A percentile compares a stretch with the other conserved stretches of the same genome.
These are phyloP conservation scores for Aramus guarauna DNA, from an alignment of 2,113 vertebrate species.

Conservation along the genomic window DNA sequence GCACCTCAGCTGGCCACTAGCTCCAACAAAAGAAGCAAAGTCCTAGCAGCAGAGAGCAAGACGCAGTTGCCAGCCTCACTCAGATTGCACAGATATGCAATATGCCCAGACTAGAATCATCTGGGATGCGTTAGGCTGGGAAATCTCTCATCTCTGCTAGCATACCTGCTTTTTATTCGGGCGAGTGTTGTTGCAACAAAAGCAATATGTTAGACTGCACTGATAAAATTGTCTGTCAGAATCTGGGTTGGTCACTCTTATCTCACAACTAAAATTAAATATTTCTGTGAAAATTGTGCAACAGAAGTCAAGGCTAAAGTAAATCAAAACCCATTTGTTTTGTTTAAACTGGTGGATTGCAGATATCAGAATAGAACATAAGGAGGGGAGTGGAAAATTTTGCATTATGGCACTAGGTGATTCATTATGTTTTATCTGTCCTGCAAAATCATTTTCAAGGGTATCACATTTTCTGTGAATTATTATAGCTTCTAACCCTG, in stretches of 20 bases:
- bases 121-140: neutral
- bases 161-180: constrained; percentile 13
- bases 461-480: neutral
- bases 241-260: constrained; percentile 29
- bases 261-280: constrained; percentile 31
- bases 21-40: neutral
- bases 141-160: neutral
- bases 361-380: neutral
- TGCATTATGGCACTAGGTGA: constrained; percentile 28
- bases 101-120: neutral
- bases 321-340: constrained; percentile 54
- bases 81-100: neutral
- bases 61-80: neutral
- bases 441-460: neutral
- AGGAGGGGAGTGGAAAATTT: neutral
- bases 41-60: neutral
- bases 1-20: neutral
- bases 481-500: neutral
- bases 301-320: neutral
- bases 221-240: constrained; percentile 18
- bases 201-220: neutral
- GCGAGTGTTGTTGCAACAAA: neutral
- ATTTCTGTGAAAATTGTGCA: neutral
- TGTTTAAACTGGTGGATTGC: neutral
- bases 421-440: constrained; percentile 31